Evolutionary conservation across 2,113 vertebrate genomes (phyloP).

Genomic region (Eleginops maclovinus): DNA sequence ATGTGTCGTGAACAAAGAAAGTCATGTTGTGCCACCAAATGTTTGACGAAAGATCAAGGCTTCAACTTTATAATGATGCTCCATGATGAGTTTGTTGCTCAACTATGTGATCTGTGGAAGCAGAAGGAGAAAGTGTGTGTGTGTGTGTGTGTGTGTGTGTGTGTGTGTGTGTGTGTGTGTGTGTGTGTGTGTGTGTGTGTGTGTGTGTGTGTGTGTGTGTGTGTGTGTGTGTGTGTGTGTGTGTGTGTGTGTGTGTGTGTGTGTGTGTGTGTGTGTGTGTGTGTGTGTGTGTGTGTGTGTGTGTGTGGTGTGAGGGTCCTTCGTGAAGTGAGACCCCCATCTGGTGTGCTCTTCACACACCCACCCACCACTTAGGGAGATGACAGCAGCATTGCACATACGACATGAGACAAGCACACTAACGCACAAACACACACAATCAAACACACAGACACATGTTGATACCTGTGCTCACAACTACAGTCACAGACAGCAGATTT

Average conservation of each 20-base stretch:
- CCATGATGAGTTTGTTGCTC: conserved; percentile 56
- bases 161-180: background rate
- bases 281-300: background rate
- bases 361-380: conserved; percentile 65
- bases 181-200: too few relatives aligned
- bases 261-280: too few relatives aligned
- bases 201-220: too few relatives aligned
- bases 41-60: conserved; percentile 56
- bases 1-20: conserved; percentile 36
- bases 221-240: too few relatives aligned
- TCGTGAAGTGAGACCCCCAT: conserved; percentile 69
- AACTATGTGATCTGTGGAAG: conserved; percentile 50
- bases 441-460: background rate
- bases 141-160: conserved; percentile 5
- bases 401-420: conserved; percentile 47
- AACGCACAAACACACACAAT: background rate
- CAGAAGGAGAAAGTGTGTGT: conserved; percentile 17
- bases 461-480: background rate
- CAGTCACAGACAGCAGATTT: background rate
- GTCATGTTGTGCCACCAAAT: conserved; percentile 20
- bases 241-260: too few relatives aligned
- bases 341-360: conserved; percentile 73
- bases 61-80: conserved; percentile 47
- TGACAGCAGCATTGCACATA: conserved; percentile 59
- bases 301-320: conserved; percentile 68